Percentiles rank a stretch among this genome's conserved stretches.
Evolutionary conservation across 2,888 invertebrate genomes (phyloP).

Genomic region (Dasysyrphus albostriatus): DNA sequence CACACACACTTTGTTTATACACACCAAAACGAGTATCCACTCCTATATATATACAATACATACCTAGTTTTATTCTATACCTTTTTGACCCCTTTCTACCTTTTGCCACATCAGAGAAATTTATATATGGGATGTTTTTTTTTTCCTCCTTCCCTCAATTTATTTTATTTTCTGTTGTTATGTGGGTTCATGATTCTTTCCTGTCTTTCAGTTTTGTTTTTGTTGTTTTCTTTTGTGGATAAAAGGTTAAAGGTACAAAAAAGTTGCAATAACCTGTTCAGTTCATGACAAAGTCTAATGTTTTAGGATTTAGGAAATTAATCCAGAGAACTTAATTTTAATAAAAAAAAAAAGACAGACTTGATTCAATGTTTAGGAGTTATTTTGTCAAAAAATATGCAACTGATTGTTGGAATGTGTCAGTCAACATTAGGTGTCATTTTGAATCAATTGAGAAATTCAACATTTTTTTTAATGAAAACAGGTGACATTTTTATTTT

Average conservation of each 20-base stretch:
- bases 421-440: no score
- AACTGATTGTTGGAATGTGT: no score
- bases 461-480: no score
- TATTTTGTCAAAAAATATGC: background rate
- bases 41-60: background rate
- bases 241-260: constrained; percentile 18
- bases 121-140: constrained; percentile 13
- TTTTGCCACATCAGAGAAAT: constrained; percentile 21
- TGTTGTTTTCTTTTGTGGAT: background rate
- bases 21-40: background rate
- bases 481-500: no score
- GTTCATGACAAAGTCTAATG: background rate
- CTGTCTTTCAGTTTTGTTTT: background rate
- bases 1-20: background rate
- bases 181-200: constrained; percentile 19
- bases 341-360: background rate
- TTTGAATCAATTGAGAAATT: no score
- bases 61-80: background rate
- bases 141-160: background rate
- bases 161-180: constrained; percentile 19
- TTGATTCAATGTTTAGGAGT: background rate
- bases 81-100: constrained; percentile 36
- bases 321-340: background rate
- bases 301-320: background rate
- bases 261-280: constrained; percentile 8